Evolutionary conservation across 2,888 invertebrate genomes (phyloP).

Genomic region (Kuschelorhynchus macadamiae): DNA sequence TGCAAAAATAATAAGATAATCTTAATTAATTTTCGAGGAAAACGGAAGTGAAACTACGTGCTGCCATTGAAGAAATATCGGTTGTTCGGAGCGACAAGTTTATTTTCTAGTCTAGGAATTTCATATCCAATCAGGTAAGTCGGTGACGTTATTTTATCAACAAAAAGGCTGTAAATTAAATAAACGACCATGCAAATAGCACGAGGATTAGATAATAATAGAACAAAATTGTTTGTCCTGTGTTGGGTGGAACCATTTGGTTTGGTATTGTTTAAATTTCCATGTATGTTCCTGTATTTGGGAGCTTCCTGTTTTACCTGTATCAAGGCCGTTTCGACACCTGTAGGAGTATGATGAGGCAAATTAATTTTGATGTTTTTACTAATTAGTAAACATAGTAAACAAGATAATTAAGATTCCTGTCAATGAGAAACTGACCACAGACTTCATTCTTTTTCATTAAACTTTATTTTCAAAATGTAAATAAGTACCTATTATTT

Average conservation of each 20-base stretch:
- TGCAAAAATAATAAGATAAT: constrained; percentile 18
- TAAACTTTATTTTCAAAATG: no score
- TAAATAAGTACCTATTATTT: no score
- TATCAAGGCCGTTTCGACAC: constrained; percentile 17
- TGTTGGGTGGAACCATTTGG: constrained; percentile 5
- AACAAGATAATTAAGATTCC: no score
- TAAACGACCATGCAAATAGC: constrained; percentile 22
- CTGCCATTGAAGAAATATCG: constrained; percentile 14
- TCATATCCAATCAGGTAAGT: constrained; percentile 34
- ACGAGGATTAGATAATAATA: constrained; percentile 20
- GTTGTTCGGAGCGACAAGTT: constrained; percentile 15
- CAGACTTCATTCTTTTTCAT: no score
- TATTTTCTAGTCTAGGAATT: constrained; percentile 31
- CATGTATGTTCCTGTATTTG: background rate
- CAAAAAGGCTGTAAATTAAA: constrained; percentile 34
- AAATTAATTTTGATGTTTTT: background rate
- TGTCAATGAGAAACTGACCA: no score
- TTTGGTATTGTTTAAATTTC: background rate
- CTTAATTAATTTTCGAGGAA: background rate
- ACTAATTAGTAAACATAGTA: no score
- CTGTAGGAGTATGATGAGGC: constrained; percentile 11
- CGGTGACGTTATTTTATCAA: constrained; percentile 43
- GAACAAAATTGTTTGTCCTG: background rate
- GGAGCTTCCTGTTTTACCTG: constrained; percentile 18
- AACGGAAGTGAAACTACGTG: background rate